Conservation (phyloP, 1,140 invertebrate genomes). For the Orius insidiosus region DNA sequence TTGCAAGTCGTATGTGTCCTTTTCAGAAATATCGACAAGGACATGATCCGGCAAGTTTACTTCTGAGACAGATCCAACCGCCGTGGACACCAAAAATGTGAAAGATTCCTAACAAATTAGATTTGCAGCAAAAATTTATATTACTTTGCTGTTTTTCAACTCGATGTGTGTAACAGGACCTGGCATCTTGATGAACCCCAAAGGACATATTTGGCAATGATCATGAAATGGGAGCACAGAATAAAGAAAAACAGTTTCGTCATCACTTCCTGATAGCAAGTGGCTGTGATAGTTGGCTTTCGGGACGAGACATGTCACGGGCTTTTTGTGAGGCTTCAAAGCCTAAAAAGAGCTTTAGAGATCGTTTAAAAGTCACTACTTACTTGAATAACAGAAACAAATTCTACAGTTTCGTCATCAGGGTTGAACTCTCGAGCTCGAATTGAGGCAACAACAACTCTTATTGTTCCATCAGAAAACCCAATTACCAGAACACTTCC, state of each 20-base stretch:
- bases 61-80: slow-evolving; percentile 1
- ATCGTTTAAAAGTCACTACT: no score
- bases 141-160: slow-evolving; percentile 30
- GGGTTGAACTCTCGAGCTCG: neutral
- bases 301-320: slow-evolving; percentile 37
- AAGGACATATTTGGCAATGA: slow-evolving; percentile 29
- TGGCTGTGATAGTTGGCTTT: slow-evolving; percentile 32
- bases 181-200: slow-evolving; percentile 43
- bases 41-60: neutral
- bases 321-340: slow-evolving; percentile 44
- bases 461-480: slow-evolving; percentile 10
- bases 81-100: slow-evolving; percentile 1
- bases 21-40: neutral
- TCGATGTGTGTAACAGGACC: slow-evolving; percentile 41
- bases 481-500: slow-evolving; percentile 10
- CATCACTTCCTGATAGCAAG: slow-evolving; percentile 42
- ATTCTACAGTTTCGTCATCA: neutral
- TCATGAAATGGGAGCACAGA: slow-evolving; percentile 23
- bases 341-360: no score
- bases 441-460: slow-evolving; percentile 10
- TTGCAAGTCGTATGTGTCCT: neutral
- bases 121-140: neutral
- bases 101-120: neutral
- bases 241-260: slow-evolving; percentile 49
- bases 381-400: slow-evolving; percentile 12